Conservation (phyloP, 2,888 invertebrate genomes). For the Globia sparganii region DNA sequence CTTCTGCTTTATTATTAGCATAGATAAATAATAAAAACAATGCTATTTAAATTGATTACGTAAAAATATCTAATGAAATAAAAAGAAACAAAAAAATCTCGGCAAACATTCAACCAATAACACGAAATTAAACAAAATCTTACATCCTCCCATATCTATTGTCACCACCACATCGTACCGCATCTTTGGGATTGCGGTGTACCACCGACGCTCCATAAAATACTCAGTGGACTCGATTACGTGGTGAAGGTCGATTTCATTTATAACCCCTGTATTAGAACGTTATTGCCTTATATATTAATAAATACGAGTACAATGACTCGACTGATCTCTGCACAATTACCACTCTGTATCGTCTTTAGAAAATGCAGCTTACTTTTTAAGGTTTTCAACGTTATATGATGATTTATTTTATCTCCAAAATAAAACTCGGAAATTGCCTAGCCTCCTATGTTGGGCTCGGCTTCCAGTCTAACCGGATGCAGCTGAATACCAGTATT, state of each 20-base stretch:
- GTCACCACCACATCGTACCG: conserved; percentile 19
- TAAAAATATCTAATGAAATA: not conserved
- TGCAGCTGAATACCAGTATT: not conserved
- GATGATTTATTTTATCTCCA: not conserved
- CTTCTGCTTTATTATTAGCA: too few relatives aligned
- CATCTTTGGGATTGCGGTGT: conserved; percentile 40
- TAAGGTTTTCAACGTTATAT: not conserved
- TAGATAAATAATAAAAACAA: not conserved
- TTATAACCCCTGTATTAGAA: conserved; percentile 81
- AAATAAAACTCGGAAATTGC: not conserved
- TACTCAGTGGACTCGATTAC: conserved; percentile 64
- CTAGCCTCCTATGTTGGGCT: not conserved
- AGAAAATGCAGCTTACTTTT: not conserved
- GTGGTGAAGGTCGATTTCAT: conserved; percentile 85
- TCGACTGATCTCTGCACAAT: conserved; percentile 6
- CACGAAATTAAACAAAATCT: not conserved
- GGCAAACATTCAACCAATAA: not conserved
- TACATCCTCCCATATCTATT: not conserved
- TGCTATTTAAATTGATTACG: not conserved
- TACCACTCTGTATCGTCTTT: not conserved
- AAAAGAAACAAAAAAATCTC: not conserved
- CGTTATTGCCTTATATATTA: conserved; percentile 72
- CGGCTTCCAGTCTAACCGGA: not conserved
- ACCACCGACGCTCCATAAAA: conserved; percentile 58
- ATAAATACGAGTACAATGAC: conserved; percentile 50